These are phyloP conservation scores for Baryphthengus martii DNA, from an alignment of 2,113 vertebrate genomes.

Conservation along the genomic window DNA sequence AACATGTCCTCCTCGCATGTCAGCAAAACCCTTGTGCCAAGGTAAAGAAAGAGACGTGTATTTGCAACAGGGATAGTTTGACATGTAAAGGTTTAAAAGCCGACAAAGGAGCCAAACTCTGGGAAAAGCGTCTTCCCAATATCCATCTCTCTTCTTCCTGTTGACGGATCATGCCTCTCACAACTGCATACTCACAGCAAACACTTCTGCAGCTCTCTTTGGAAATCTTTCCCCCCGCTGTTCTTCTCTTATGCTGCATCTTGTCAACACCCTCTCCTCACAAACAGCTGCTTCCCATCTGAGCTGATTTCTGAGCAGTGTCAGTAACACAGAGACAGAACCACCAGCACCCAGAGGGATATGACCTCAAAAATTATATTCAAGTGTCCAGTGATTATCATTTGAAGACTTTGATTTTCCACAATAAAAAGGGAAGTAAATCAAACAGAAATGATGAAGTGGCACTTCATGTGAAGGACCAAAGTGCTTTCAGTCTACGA, in stretches of 20 bases:
- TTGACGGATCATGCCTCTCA: background rate
- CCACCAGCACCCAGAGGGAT: background rate
- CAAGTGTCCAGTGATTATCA: background rate
- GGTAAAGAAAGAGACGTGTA: fast-evolving
- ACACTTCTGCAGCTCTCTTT: background rate
- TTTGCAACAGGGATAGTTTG: background rate
- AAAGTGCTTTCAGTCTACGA: background rate
- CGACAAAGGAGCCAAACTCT: background rate
- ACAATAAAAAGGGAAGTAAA: background rate
- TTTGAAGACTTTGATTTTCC: background rate
- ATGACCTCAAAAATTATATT: background rate
- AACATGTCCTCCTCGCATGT: background rate
- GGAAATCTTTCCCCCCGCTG: background rate
- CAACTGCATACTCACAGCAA: background rate
- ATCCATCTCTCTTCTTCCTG: background rate
- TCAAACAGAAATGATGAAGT: background rate
- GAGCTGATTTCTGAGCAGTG: background rate
- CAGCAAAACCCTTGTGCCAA: background rate
- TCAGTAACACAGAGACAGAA: background rate
- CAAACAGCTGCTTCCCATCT: constrained; percentile 15
- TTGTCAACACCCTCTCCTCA: background rate
- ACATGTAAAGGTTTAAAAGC: background rate
- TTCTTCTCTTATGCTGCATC: background rate
- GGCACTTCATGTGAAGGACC: background rate
- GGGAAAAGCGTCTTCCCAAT: background rate